Evolutionary conservation across 2,113 vertebrate species (phyloP).

Genomic region (Sylvietta virens): DNA sequence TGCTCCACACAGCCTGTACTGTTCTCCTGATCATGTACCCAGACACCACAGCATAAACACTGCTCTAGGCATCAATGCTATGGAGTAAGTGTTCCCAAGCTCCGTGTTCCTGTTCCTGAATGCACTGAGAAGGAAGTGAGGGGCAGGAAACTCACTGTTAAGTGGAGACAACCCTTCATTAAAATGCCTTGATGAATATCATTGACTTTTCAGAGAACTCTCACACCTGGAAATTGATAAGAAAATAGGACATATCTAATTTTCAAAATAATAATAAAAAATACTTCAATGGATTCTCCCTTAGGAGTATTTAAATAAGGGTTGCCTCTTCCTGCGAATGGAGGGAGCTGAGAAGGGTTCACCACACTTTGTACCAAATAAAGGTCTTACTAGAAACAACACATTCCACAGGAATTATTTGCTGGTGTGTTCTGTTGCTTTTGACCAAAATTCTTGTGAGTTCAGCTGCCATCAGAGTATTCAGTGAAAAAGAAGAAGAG

Average conservation of each 20-base stretch:
- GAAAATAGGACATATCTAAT: not conserved
- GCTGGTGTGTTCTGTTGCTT: not conserved
- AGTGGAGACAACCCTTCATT: not conserved
- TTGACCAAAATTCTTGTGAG: not conserved
- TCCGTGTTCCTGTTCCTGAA: not conserved
- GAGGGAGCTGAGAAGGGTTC: not conserved
- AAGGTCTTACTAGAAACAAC: not conserved
- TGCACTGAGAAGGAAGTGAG: not conserved
- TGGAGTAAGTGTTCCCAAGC: not conserved
- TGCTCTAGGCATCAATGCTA: not conserved
- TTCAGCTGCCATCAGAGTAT: not conserved
- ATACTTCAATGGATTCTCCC: not conserved
- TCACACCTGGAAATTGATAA: not conserved
- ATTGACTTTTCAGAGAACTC: not conserved
- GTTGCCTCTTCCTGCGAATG: not conserved
- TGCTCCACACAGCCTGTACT: not conserved
- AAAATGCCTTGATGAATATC: not conserved
- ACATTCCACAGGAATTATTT: not conserved
- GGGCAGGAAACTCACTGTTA: not conserved
- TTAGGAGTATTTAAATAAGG: not conserved
- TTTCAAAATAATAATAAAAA: not conserved
- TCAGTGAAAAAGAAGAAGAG: not conserved
- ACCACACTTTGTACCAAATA: not conserved
- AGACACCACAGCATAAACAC: not conserved
- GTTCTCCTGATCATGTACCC: not conserved